Percentiles rank a stretch among this genome's conserved stretches.
These are phyloP conservation scores for Erpornis zantholeuca DNA, from an alignment of 2,113 vertebrate species.

Conservation along the genomic window DNA sequence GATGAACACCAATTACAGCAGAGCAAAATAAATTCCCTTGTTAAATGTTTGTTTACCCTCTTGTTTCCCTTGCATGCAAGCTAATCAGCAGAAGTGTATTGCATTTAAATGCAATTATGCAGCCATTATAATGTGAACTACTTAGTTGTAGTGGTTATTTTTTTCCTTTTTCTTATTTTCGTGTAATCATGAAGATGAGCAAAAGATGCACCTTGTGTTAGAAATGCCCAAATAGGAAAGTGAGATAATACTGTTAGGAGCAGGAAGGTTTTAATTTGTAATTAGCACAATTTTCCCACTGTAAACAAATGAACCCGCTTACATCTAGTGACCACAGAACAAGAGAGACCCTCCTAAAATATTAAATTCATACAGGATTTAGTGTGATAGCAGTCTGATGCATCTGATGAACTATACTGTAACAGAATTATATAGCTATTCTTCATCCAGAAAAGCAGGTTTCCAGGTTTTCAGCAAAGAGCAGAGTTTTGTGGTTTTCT, in stretches of 20 bases:
- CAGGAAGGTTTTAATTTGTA: background rate
- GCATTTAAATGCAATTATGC: slow-evolving; percentile 33
- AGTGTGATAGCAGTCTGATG: background rate
- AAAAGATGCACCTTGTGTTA: background rate
- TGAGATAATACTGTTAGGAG: background rate
- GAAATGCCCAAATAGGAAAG: background rate
- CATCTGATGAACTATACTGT: background rate
- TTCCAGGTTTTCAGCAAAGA: background rate
- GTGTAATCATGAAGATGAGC: background rate
- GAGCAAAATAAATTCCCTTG: background rate
- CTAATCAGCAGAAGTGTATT: slow-evolving; percentile 6
- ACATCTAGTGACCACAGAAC: background rate
- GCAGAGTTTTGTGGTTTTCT: background rate
- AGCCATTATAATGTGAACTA: background rate
- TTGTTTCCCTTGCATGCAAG: background rate
- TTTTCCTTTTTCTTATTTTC: background rate
- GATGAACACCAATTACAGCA: background rate
- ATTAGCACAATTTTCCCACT: background rate
- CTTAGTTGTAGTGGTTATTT: background rate
- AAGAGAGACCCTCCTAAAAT: background rate
- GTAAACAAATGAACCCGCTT: background rate
- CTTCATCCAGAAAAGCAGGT: background rate
- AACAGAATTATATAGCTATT: background rate
- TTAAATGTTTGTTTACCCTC: slow-evolving; percentile 34
- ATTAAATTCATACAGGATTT: background rate